Percentiles rank a stretch among this genome's conserved stretches.
These are phyloP conservation scores for Grapholita molesta DNA, from an alignment of 1,140 invertebrate genomes.

Conservation along the genomic window DNA sequence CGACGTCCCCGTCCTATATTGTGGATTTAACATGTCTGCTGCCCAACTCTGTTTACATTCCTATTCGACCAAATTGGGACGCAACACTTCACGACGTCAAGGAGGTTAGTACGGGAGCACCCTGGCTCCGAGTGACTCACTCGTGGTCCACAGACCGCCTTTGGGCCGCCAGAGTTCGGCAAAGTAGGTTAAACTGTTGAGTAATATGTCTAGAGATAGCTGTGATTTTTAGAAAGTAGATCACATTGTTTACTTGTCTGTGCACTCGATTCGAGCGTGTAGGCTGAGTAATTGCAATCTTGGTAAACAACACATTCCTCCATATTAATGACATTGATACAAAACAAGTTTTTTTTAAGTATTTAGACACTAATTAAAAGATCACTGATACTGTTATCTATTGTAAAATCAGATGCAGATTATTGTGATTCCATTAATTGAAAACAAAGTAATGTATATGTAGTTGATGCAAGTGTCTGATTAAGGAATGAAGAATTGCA, in stretches of 20 bases:
- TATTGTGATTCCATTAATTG: not conserved
- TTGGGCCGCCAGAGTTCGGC: slow-evolving; percentile 37
- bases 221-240: slow-evolving; percentile 65
- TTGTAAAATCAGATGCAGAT: not conserved
- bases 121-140: slow-evolving; percentile 51
- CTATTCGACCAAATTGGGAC: slow-evolving; percentile 83
- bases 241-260: slow-evolving; percentile 48
- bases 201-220: slow-evolving; percentile 60
- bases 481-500: not conserved
- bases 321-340: slow-evolving; percentile 7
- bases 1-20: slow-evolving; percentile 78
- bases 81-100: slow-evolving; percentile 90
- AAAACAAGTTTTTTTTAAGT: slow-evolving; percentile 9
- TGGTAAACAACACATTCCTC: not conserved
- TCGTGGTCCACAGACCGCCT: slow-evolving; percentile 19
- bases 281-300: slow-evolving; percentile 7
- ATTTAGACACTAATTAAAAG: not conserved
- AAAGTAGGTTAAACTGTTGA: slow-evolving; percentile 66
- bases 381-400: slow-evolving; percentile 14
- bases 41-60: slow-evolving; percentile 90
- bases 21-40: slow-evolving; percentile 89
- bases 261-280: slow-evolving; percentile 16
- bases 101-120: slow-evolving; percentile 80
- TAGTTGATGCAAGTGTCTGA: not conserved
- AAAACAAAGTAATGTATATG: not conserved